Evolutionary conservation across 1,140 invertebrate genomes (phyloP), one percentile per base, ranked within the genome.

Genomic region (Prorops nasuta): DNA sequence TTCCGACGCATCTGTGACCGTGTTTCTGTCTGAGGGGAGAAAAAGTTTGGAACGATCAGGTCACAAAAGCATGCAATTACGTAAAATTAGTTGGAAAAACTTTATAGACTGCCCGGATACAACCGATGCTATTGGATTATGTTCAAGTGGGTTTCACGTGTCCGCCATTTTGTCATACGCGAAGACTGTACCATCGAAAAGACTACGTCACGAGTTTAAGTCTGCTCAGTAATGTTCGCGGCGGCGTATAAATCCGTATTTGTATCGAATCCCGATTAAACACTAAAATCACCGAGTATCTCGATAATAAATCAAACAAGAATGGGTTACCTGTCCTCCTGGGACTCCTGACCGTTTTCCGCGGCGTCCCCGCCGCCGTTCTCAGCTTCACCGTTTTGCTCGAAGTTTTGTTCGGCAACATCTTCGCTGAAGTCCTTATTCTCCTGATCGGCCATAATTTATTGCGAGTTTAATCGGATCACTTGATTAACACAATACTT

Each of bases 391-490:
- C 73, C 74, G 54, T 78, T 77, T 63, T 77, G 75, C 51, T 78
- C 76, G 42, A 74, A 78, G 38, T 64, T 76, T 47, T 76, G 73
- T 36, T 76, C 74, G 28, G 67, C 67, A 41, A 77, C 63, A 54
- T 78, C 76, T 49, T 78, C 76, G 65, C 73, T 78, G 65, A 76
- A 78, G 49, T 77, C 74, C 61, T 77, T 78, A 37, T 68, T 74
- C 51, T 77, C 76, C 61, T 76, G 74, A 55, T 76, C 74, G 22
- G 72, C 67, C 74, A 77, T 77, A 43, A 16, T 64, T 46, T 50
- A 6, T 28, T 6, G 10, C 10, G 4, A 6, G 10, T 4, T 28
- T 4, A 28, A 28, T 28, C 10, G 10, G 10, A 28, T 28, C 4
- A 6, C 10, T 6, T 10, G 24, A 28, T 28, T 28, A 28, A 28